Evolutionary conservation across 2,113 vertebrate genomes (phyloP).

Genomic region (Poecilia latipinna): DNA sequence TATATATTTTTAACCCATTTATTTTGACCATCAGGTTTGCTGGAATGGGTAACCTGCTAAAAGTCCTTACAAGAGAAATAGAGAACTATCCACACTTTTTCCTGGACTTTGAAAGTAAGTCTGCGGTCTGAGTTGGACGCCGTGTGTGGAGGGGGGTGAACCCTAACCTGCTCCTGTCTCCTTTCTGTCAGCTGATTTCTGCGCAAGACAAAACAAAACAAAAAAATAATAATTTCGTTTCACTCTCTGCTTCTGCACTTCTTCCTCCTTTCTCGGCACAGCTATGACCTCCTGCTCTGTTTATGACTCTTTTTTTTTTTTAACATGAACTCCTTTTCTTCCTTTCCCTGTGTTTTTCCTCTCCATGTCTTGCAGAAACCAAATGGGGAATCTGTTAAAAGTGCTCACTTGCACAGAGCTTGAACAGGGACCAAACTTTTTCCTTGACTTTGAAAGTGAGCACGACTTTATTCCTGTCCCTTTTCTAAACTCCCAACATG

Average conservation of each 20-base stretch:
- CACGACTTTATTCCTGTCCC: constrained; percentile 80
- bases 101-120: constrained; percentile 99
- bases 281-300: constrained; percentile 18
- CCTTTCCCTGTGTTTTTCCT: constrained; percentile 49
- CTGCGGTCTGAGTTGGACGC: constrained; percentile 47
- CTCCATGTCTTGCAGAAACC: constrained; percentile 86
- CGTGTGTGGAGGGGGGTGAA: background rate
- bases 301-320: constrained; percentile 19
- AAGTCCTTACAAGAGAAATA: constrained; percentile 99
- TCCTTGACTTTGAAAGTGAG: constrained; percentile 97
- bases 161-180: constrained; percentile 47
- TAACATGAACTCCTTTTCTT: constrained; percentile 48
- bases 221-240: constrained; percentile 12
- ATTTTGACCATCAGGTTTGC: constrained; percentile 91
- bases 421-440: constrained; percentile 94
- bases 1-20: constrained; percentile 55
- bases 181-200: constrained; percentile 65
- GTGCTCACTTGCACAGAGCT: constrained; percentile 92
- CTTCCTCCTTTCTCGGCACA: constrained; percentile 5
- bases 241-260: background rate
- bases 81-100: constrained; percentile 99
- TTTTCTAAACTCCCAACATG: constrained; percentile 17
- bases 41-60: constrained; percentile 99
- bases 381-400: constrained; percentile 92
- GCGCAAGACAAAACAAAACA: constrained; percentile 19